Evolutionary conservation across 2,797 vertebrate genomes (phyloP), one percentile per base, ranked within the genome.

Genomic region (Malurus splendens): DNA sequence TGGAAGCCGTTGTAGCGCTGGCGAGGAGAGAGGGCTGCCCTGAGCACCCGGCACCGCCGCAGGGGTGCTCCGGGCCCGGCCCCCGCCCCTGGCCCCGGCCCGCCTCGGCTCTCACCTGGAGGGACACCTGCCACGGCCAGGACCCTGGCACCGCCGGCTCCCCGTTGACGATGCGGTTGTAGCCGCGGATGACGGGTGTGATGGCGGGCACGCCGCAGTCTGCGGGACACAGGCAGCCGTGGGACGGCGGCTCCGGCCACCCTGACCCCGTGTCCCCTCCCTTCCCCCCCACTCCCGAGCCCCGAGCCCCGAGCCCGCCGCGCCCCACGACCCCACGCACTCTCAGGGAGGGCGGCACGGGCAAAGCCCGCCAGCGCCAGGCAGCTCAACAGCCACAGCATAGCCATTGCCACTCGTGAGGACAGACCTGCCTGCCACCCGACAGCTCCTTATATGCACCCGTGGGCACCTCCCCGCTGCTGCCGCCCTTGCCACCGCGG

Each of bases 81-180:
- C 17, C 67, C 33, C 52, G 1, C 8, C 38, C 51, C 11, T 8
- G 45, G 3, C 50, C 20, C 27, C 33, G 16, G 59, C 59, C 59
- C 42, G 47, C 56, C 41, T 6, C 12, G 18, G 5, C 64, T 71
- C 84, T 55, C 84, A 92, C 91, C 98, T 98, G 98, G 41, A 99
- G 97, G 10, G 98, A 98, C 56, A 98, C 98, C 96, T 99, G 98
- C 98, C 98, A 99, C 5, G 98, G 98, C 98, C 98, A 99, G 14
- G 98, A 99, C 5, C 98, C 98, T 11, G 98, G 94, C 79, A 98
- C 96, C 2, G 98, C 98, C 2, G 96, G 97, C 90, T 98, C 96
- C 14, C 98, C 98, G 12, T 98, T 98, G 30, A 98, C 98, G 38
- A 98, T 98, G 92, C 96, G 98, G 92, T 84, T 95, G 92, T 98